phyloP scores from a whole-genome alignment of 2,888 invertebrate genomes.

The Cephus sareptanus region DNA sequence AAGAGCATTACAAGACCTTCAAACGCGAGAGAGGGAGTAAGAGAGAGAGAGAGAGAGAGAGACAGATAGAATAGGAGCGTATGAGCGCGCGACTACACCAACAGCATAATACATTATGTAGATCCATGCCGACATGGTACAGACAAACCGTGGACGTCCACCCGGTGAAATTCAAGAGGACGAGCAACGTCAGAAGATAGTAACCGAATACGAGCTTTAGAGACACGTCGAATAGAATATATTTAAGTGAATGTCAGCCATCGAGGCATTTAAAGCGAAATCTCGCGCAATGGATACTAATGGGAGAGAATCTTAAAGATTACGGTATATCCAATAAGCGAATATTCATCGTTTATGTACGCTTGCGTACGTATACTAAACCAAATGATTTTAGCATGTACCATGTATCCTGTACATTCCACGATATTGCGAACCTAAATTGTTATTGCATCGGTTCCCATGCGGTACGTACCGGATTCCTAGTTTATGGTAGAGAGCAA shows the following conservation, averaged over 20 bases:
- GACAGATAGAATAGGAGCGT: constrained; percentile 34
- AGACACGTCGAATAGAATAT: neutral
- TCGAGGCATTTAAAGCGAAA: neutral
- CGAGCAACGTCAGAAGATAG: neutral
- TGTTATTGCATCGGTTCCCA: neutral
- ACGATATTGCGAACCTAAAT: neutral
- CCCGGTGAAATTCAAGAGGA: constrained; percentile 4
- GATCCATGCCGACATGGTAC: constrained; percentile 23
- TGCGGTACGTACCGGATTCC: neutral
- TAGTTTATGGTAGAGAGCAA: neutral
- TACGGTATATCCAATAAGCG: neutral
- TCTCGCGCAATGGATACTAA: neutral
- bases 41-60: constrained; percentile 30
- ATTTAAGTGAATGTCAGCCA: neutral
- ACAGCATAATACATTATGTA: constrained; percentile 62
- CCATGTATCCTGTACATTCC: neutral
- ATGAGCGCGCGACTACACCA: constrained; percentile 39
- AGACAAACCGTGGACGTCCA: neutral
- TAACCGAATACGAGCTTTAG: neutral
- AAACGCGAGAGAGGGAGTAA: constrained; percentile 5
- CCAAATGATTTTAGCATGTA: neutral
- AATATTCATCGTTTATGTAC: neutral
- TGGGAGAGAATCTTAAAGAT: neutral
- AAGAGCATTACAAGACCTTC: no score
- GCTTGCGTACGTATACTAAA: neutral